Evolutionary conservation across 2,888 invertebrate genomes (phyloP), one percentile per base, ranked within the genome.

Genomic region (Rosalia funebris): DNA sequence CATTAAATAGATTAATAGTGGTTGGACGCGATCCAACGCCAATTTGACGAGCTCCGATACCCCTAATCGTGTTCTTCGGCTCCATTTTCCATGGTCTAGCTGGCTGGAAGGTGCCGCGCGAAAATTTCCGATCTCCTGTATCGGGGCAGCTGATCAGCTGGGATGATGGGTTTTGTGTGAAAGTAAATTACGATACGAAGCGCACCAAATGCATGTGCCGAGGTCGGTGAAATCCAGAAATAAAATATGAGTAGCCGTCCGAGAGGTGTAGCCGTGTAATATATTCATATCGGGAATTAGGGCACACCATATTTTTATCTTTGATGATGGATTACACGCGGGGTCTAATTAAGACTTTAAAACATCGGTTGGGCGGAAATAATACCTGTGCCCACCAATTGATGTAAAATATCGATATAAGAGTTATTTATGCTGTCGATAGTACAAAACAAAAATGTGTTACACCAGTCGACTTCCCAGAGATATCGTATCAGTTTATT

Each of bases 351-450:
- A 70, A 63, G 63, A 62, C 34, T 62, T 60, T 63, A 48, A 57
- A 58, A 56, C 63, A 65, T 68, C 63, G 53, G 56, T 66, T 68
- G 68, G 67, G 61, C 56, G 68, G 67, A 68, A 58, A 71, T 66
- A 63, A 61, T 62, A 66, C 60, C 63, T 63, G 65, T 60, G 69
- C 60, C 68, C 66, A 63, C 67, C 69, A 68, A 68, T 68, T 63
- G 68, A 66, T 67, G 66, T 52, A 54, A 54, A 44, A 54, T 57
- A 15, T 41, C 41, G 50, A 57, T 59, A 58, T 9, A 53, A 44
- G 17, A 44, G 42, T 59, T 56, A 59, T 56, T 56, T 47, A 58
- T 62, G 56, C 37, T 42, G 34, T 50, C 44, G 15, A 36, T 56
- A 59, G 47, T 50, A 57, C 44, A 48, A 47, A 47, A 47, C 25